Conservation (phyloP, 2,113 vertebrate genomes). For the Laterallus jamaicensis region DNA sequence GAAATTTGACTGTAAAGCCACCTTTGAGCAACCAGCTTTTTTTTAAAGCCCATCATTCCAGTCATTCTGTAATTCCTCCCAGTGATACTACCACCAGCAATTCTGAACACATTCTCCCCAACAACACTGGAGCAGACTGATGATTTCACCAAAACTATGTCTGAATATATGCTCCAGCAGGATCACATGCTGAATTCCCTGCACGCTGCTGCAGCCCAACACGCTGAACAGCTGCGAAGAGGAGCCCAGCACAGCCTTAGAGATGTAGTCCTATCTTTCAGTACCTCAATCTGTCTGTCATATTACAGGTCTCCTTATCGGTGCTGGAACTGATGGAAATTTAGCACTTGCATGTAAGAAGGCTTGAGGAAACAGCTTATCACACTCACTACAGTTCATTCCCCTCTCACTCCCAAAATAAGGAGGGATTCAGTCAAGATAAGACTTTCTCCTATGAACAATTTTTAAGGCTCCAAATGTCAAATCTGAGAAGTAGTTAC, state of each 20-base stretch:
- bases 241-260: not conserved
- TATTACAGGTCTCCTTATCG: not conserved
- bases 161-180: not conserved
- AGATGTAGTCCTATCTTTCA: rapidly evolving
- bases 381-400: not conserved
- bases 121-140: not conserved
- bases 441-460: not conserved
- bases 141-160: not conserved
- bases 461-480: not conserved
- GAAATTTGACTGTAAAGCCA: not conserved
- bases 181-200: not conserved
- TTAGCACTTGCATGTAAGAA: not conserved
- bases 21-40: not conserved
- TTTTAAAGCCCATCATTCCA: not conserved
- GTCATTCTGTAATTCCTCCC: not conserved
- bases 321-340: not conserved
- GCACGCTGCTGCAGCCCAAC: not conserved
- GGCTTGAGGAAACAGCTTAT: not conserved
- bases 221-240: not conserved
- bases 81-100: not conserved
- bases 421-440: not conserved
- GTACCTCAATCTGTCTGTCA: not conserved
- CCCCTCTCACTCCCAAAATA: not conserved
- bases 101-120: not conserved
- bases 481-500: not conserved